Evolutionary conservation across 2,888 invertebrate genomes (phyloP).

Genomic region (Ennomos erosarius): DNA sequence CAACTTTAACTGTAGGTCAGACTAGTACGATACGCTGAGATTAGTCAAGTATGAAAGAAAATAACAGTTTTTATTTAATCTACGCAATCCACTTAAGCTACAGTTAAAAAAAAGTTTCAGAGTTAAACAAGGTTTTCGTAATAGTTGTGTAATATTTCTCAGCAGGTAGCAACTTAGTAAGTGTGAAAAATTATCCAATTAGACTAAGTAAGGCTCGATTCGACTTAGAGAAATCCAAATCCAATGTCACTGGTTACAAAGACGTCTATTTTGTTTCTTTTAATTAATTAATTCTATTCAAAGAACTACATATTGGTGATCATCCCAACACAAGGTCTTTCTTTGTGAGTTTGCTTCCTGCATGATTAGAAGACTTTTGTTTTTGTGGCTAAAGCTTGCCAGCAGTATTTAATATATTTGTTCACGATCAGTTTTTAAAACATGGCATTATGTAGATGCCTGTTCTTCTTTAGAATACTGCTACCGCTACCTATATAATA

Average conservation of each 20-base stretch:
- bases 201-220: constrained; percentile 9
- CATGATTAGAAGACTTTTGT: no score
- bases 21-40: no score
- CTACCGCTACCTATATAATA: no score
- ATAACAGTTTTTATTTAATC: no score
- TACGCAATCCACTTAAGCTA: no score
- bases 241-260: constrained; percentile 22
- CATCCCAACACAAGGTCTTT: constrained; percentile 10
- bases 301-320: neutral
- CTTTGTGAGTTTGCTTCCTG: neutral
- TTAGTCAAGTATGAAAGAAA: no score
- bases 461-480: no score
- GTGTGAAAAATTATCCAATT: constrained; percentile 21
- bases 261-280: constrained; percentile 5
- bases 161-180: constrained; percentile 9
- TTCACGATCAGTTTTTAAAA: no score
- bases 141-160: neutral
- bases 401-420: no score
- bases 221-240: constrained; percentile 16
- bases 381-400: no score
- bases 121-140: constrained; percentile 2
- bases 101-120: neutral
- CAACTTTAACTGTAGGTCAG: no score
- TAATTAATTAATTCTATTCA: constrained; percentile 23
- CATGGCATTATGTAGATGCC: no score